A percentile compares a stretch with the other conserved stretches of the same genome.
These are phyloP conservation scores for Palloptera scutellata DNA, from an alignment of 2,888 invertebrate species.

Conservation along the genomic window DNA sequence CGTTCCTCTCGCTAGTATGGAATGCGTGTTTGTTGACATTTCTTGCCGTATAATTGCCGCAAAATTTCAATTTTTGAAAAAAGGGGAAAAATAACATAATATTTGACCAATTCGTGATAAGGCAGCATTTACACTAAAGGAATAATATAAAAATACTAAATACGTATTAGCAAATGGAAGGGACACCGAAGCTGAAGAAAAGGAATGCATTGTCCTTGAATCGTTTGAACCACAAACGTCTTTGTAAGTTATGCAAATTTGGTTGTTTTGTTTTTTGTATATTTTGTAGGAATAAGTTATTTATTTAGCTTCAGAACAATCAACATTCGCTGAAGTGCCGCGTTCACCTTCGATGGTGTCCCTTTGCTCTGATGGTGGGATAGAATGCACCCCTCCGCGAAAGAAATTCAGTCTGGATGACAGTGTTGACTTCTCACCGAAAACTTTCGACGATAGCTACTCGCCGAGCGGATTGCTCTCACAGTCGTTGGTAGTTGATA, in stretches of 20 bases:
- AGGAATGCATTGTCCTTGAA: conserved; percentile 53
- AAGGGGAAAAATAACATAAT: no score
- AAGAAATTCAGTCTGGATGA: conserved; percentile 51
- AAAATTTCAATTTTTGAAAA: no score
- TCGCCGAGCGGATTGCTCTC: conserved; percentile 56
- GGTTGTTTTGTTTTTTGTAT: conserved; percentile 49
- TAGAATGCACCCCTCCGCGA: conserved; percentile 55
- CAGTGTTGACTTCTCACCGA: conserved; percentile 53
- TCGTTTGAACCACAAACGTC: conserved; percentile 47
- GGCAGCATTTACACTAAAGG: no score
- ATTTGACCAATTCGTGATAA: no score
- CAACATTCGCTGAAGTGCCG: conserved; percentile 12
- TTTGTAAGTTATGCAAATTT: conserved; percentile 42
- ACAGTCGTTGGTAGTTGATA: conserved; percentile 54
- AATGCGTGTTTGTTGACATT: no score
- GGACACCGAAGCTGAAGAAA: conserved; percentile 46
- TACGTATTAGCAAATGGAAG: conserved; percentile 47
- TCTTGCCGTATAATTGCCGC: no score
- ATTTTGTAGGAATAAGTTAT: conserved; percentile 1
- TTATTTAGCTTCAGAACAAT: background rate
- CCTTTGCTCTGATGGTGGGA: conserved; percentile 37
- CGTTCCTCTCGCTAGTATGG: no score
- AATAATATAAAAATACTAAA: no score
- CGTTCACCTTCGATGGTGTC: conserved; percentile 37
- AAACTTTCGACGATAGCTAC: conserved; percentile 46